Evolutionary conservation across 2,888 invertebrate genomes (phyloP), one percentile per base, ranked within the genome.

Genomic region (Drosophila kambysellisi): DNA sequence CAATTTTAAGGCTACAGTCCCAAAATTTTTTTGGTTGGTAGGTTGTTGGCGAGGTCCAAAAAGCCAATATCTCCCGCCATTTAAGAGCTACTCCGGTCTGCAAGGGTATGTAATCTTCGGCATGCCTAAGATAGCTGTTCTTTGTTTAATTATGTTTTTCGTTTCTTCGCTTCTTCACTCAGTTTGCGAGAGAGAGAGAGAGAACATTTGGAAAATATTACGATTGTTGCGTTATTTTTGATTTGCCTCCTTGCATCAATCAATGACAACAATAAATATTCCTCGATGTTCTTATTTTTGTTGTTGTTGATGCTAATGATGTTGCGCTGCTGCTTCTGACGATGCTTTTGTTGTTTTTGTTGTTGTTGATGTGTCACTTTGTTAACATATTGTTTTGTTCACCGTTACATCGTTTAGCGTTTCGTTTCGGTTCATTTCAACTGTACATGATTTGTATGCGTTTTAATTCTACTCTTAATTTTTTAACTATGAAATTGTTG

Each of bases 381-480:
- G 32, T 37, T 20, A 35, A n/a, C 7, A 25, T 29, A 37, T 25
- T 60, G 29, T 20, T 39, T 70, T 53, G 59, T 58, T 71, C 58
- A 68, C 54, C 50, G 54, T 70, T 66, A 62, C 15, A 67, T 53
- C 35, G 20, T 66, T 68, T 57, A 41, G 57, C 39, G 20, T 41
- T 33, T 54, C 25, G 37, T 51, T 25, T 68, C 25, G 33, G 70
- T 68, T 37, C 53, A 25, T 60, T 75, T 91, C 76, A 91, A 85
- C 93, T 92, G 90, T 92, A 92, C 92, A 92, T 78, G 80, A 89
- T 88, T 89, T 92, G 90, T 74, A 92, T 92, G 83, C 88, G 89
- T 86, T 92, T 92, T 78, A 92, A 83, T 84, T 91, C 91, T 88
- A 91, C 81, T 86, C 88, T 92, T 82, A 91, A 77, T 70, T 92